Evolutionary conservation across 2,888 invertebrate genomes (phyloP), one percentile per base, ranked within the genome.

Genomic region (Cancer borealis): DNA sequence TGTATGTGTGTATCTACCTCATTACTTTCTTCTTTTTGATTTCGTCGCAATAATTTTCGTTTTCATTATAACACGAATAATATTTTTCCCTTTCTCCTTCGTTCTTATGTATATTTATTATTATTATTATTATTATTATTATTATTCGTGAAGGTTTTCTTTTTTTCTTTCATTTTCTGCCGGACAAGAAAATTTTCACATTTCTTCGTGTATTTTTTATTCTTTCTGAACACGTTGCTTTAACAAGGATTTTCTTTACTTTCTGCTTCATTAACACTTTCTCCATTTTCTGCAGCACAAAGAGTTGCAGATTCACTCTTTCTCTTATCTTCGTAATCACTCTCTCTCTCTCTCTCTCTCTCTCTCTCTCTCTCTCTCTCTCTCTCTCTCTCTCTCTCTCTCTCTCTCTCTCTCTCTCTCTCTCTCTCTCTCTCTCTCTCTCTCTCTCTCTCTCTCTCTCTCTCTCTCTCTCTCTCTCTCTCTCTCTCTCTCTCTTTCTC

Each of bases 341-440:
- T 66, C 66, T 12, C 66, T 66, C 66, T 66, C 66, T 66, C 66
- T 66, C 66, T 66, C 66, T 66, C 66, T 66, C 66, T 66, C 66
- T 66, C 66, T 66, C 66, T 66, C 66, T 66, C 66, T 66, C 66
- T 66, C 66, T 66, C 66, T 66, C 66, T 66, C 66, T 66, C 66
- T 66, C 66, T 66, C 66, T 66, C 66, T 66, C 49, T 49, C 49
- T 49, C 66, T 66, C 66, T 66, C 66, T 66, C 66, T 66, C 66
- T 66, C 66, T 66, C 66, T 66, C 66, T 66, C 66, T 66, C 66
- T 66, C 66, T 66, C 66, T 66, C 66, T 66, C 66, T 66, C 66
- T 2, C n/a, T 17, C 66, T 66, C 66, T 2, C 4, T 66, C 66
- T 17, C 66, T 2, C 1, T 66, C n/a, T 66, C 66, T 2, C 4